Conservation (phyloP, 2,113 vertebrate genomes). For the Prionailurus viverrinus region DNA sequence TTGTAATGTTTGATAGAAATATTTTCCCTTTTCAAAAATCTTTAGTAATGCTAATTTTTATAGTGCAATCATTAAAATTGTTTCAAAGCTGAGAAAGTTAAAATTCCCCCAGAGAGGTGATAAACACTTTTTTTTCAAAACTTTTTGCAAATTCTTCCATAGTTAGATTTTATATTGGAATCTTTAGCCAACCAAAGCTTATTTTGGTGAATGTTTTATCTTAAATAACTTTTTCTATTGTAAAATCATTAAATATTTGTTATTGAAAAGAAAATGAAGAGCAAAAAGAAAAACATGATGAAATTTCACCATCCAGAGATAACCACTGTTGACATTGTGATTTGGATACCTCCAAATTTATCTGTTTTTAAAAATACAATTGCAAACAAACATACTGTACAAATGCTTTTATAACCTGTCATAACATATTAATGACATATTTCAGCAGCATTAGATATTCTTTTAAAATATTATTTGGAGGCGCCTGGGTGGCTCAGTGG, state of each 20-base stretch:
- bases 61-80: slow-evolving; percentile 56
- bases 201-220: slow-evolving; percentile 62
- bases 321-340: slow-evolving; percentile 14
- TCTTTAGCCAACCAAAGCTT: slow-evolving; percentile 61
- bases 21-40: slow-evolving; percentile 47
- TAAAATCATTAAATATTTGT: slow-evolving; percentile 57
- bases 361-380: slow-evolving; percentile 14
- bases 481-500: too few relatives aligned
- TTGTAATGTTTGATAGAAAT: slow-evolving; percentile 66
- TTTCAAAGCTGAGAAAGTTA: slow-evolving; percentile 60
- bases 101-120: slow-evolving; percentile 54
- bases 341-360: neutral
- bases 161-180: slow-evolving; percentile 69
- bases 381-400: neutral
- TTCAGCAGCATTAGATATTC: neutral
- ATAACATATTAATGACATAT: neutral
- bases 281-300: neutral
- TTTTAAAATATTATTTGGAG: neutral
- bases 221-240: slow-evolving; percentile 63
- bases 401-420: neutral
- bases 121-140: neutral
- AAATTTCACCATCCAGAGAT: slow-evolving; percentile 30
- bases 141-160: slow-evolving; percentile 59
- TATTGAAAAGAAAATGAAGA: slow-evolving; percentile 51
- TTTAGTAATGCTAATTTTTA: slow-evolving; percentile 70